These are phyloP conservation scores for Caenorhabditis angaria DNA, from an alignment of 2,888 invertebrate species.

Conservation along the genomic window DNA sequence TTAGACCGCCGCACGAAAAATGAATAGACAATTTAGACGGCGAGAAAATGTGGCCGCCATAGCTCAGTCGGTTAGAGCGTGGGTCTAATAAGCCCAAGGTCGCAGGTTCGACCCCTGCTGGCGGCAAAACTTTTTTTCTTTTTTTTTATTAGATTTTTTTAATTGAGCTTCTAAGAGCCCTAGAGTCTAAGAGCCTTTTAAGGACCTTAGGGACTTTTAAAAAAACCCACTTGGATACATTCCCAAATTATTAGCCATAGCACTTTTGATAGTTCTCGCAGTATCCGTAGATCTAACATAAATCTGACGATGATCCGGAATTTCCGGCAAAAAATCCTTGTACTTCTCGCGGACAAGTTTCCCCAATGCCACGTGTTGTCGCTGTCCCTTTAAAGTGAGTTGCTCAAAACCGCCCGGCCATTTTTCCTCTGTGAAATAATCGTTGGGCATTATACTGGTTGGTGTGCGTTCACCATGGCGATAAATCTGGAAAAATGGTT, in stretches of 20 bases:
- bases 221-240: neutral
- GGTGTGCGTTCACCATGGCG: neutral
- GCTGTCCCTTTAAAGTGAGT: neutral
- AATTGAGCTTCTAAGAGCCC: too few relatives aligned
- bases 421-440: neutral
- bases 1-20: too few relatives aligned
- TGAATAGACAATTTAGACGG: too few relatives aligned
- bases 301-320: neutral
- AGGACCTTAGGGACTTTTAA: too few relatives aligned
- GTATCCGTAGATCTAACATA: neutral
- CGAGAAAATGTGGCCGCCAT: too few relatives aligned
- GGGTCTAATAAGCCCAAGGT: slow-evolving; percentile 72
- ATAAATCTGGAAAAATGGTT: neutral
- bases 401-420: neutral
- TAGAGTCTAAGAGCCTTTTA: too few relatives aligned
- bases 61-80: slow-evolving; percentile 72
- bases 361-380: neutral
- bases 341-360: neutral
- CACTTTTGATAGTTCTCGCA: neutral
- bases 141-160: too few relatives aligned
- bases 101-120: slow-evolving; percentile 70
- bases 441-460: neutral
- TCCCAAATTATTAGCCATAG: neutral
- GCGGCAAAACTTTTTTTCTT: slow-evolving; percentile 58
- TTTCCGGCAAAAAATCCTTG: neutral